These are phyloP conservation scores for Dione vanillae DNA, from an alignment of 2,888 invertebrate genomes.

Conservation along the genomic window DNA sequence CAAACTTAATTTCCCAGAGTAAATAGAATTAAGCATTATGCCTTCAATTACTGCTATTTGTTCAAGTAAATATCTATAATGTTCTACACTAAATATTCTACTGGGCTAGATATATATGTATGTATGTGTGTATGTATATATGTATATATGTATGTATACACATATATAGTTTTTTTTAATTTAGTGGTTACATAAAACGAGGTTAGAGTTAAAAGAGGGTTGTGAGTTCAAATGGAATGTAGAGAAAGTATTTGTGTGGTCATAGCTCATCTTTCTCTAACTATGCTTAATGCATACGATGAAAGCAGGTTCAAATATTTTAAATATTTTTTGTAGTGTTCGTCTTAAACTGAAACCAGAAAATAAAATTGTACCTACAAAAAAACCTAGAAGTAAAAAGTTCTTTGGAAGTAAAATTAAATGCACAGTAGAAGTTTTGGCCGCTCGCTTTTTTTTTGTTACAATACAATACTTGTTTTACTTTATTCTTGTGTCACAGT, in stretches of 20 bases:
- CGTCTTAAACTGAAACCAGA: not conserved
- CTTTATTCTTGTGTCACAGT: slow-evolving; percentile 8
- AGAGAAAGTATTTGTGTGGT: too few relatives aligned
- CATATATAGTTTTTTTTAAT: not conserved
- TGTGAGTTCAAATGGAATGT: not conserved
- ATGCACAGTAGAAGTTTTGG: slow-evolving; percentile 12
- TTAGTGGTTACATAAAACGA: too few relatives aligned
- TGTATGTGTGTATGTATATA: not conserved
- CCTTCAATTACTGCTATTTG: slow-evolving; percentile 48
- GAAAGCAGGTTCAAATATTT: not conserved
- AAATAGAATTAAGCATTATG: slow-evolving; percentile 50
- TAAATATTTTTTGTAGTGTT: too few relatives aligned
- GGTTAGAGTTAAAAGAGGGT: not conserved
- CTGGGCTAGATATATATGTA: not conserved
- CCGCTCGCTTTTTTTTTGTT: slow-evolving; percentile 7
- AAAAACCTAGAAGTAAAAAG: not conserved
- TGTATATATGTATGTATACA: not conserved
- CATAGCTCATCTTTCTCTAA: too few relatives aligned
- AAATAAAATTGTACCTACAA: not conserved
- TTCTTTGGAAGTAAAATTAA: slow-evolving; percentile 8
- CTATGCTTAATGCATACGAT: too few relatives aligned
- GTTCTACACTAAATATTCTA: slow-evolving; percentile 24
- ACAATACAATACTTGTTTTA: slow-evolving; percentile 7
- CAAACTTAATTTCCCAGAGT: slow-evolving; percentile 50
- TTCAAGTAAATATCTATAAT: slow-evolving; percentile 41